Percentiles rank a stretch among this genome's conserved stretches.
These are phyloP conservation scores for Scarus forsteni DNA, from an alignment of 2,797 vertebrate genomes.

Conservation along the genomic window DNA sequence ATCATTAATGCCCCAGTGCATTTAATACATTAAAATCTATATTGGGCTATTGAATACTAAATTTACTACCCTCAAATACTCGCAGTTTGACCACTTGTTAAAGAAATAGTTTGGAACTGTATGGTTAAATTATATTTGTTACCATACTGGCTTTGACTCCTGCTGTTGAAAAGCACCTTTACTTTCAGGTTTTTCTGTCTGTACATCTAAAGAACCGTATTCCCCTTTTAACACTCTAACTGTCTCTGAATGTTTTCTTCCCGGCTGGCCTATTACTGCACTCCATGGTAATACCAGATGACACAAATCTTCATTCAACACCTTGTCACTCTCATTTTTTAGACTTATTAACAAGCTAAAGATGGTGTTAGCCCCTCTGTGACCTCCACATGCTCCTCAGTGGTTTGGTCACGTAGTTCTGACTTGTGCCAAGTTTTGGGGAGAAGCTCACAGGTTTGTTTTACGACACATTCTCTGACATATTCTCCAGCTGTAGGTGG, in stretches of 20 bases:
- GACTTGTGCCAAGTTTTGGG: conserved; percentile 7
- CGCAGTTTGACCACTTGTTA: too few relatives aligned
- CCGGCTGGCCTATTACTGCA: conserved; percentile 19
- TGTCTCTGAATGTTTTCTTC: conserved; percentile 29
- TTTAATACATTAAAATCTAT: too few relatives aligned
- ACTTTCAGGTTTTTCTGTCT: conserved; percentile 60
- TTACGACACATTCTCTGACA: not conserved
- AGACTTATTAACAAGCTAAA: conserved; percentile 6
- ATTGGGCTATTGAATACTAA: too few relatives aligned
- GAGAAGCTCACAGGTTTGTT: conserved; percentile 14
- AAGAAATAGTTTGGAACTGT: too few relatives aligned
- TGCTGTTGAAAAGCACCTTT: conserved; percentile 70
- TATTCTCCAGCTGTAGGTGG: conserved; percentile 4
- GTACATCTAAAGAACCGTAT: conserved; percentile 66
- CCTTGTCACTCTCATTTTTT: conserved; percentile 10
- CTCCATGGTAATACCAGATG: conserved; percentile 23
- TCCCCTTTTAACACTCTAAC: conserved; percentile 53
- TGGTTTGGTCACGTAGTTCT: not conserved
- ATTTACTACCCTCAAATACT: too few relatives aligned
- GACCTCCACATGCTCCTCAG: not conserved
- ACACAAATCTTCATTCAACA: conserved; percentile 10
- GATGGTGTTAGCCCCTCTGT: conserved; percentile 2
- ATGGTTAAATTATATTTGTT: too few relatives aligned
- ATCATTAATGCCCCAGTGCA: too few relatives aligned
- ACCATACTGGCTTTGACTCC: too few relatives aligned